Evolutionary conservation across 2,888 invertebrate species (phyloP).

Genomic region (Cybosia mesomella): DNA sequence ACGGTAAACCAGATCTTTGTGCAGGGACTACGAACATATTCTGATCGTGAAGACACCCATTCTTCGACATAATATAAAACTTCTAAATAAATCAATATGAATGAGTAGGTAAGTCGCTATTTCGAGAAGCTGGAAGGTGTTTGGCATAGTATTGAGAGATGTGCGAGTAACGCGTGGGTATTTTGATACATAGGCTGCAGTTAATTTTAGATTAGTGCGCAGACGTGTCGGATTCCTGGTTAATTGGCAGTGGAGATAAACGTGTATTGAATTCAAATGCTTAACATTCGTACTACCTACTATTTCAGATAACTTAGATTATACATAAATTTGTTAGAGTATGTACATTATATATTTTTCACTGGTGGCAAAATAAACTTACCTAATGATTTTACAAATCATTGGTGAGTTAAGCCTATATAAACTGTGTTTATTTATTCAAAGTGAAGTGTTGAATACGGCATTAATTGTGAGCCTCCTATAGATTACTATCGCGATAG

Average conservation of each 20-base stretch:
- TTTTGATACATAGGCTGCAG: slow-evolving; percentile 87
- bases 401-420: slow-evolving; percentile 34
- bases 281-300: slow-evolving; percentile 39
- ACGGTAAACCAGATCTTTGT: slow-evolving; percentile 24
- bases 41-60: slow-evolving; percentile 54
- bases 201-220: slow-evolving; percentile 87
- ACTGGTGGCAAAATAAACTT: slow-evolving; percentile 10
- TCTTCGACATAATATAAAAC: slow-evolving; percentile 59
- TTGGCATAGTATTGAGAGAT: slow-evolving; percentile 87
- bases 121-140: slow-evolving; percentile 86
- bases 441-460: slow-evolving; percentile 76
- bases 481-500: slow-evolving; percentile 83
- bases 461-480: slow-evolving; percentile 79
- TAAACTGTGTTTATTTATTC: slow-evolving; percentile 54
- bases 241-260: slow-evolving; percentile 85
- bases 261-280: slow-evolving; percentile 69
- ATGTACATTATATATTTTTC: slow-evolving; percentile 7
- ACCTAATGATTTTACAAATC: background rate
- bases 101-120: slow-evolving; percentile 78
- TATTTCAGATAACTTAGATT: slow-evolving; percentile 18
- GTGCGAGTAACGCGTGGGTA: slow-evolving; percentile 85
- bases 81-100: slow-evolving; percentile 80
- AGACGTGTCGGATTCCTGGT: slow-evolving; percentile 86
- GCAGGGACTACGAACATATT: slow-evolving; percentile 49
- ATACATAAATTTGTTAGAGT: background rate